Evolutionary conservation across 1,140 invertebrate species (phyloP).

Genomic region (Drosophila carrolli): DNA sequence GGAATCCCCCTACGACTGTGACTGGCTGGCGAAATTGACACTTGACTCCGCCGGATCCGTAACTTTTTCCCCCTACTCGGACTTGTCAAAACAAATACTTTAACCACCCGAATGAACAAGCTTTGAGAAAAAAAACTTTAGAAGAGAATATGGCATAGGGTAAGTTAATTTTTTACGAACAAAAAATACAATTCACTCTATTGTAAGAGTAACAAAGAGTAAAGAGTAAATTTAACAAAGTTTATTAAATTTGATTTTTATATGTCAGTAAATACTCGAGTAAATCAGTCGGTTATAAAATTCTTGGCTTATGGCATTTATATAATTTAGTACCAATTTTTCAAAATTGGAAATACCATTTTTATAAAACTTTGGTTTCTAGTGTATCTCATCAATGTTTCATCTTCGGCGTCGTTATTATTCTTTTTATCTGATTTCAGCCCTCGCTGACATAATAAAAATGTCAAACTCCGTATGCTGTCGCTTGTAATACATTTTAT

Average conservation of each 20-base stretch:
- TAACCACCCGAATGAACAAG: background rate
- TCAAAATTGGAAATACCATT: background rate
- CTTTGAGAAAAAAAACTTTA: background rate
- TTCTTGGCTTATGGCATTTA: background rate
- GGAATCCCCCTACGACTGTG: slow-evolving; percentile 23
- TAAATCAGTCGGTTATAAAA: background rate
- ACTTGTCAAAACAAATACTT: slow-evolving; percentile 9
- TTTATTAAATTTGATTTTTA: background rate
- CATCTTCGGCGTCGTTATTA: slow-evolving; percentile 2
- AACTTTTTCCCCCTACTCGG: slow-evolving; percentile 27
- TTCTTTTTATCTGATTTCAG: slow-evolving; percentile 37
- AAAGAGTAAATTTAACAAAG: too few species aligned
- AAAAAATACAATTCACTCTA: too few species aligned
- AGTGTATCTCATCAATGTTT: slow-evolving; percentile 31
- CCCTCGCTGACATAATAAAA: slow-evolving; percentile 69
- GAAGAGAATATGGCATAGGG: background rate
- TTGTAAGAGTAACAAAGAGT: too few species aligned
- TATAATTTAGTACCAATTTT: background rate
- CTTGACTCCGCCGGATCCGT: slow-evolving; percentile 23
- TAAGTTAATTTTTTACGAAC: background rate
- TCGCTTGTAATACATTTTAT: slow-evolving; percentile 81
- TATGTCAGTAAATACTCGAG: background rate
- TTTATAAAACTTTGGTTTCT: background rate
- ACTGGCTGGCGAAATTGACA: slow-evolving; percentile 46
- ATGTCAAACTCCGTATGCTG: slow-evolving; percentile 80